These are phyloP conservation scores for Peribatodes rhomboidaria DNA, from an alignment of 2,888 invertebrate genomes.

Conservation along the genomic window DNA sequence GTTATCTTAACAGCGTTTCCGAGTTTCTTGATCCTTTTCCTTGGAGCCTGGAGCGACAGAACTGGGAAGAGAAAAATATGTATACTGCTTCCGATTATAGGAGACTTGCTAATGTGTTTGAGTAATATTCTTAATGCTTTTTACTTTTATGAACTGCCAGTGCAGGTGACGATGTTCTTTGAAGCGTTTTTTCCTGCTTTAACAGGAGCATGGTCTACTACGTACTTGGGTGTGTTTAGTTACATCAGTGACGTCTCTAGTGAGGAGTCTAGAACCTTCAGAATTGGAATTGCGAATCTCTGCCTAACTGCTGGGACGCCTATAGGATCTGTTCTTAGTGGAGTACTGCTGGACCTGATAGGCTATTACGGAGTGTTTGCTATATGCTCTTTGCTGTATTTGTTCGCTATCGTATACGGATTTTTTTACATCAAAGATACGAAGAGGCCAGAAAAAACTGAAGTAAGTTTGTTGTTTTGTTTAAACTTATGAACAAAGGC, in stretches of 20 bases:
- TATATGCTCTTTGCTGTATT: conserved; percentile 72
- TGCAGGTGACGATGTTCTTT: conserved; percentile 81
- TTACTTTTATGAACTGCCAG: conserved; percentile 83
- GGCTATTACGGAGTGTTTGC: conserved; percentile 85
- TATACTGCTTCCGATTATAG: conserved; percentile 84
- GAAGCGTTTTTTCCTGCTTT: conserved; percentile 84
- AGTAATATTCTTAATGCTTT: conserved; percentile 84
- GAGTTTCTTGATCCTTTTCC: conserved; percentile 82
- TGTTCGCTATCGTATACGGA: conserved; percentile 78
- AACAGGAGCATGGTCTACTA: conserved; percentile 85
- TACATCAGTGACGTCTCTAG: conserved; percentile 87
- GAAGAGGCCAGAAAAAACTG: conserved; percentile 56
- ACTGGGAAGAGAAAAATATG: conserved; percentile 86
- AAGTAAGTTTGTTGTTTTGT: conserved; percentile 56
- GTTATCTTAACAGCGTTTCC: conserved; percentile 84
- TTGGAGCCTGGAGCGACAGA: conserved; percentile 88
- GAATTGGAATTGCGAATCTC: conserved; percentile 86
- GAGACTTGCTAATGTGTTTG: conserved; percentile 80
- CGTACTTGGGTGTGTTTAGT: conserved; percentile 86
- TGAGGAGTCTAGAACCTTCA: conserved; percentile 84
- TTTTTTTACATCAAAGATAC: conserved; percentile 74
- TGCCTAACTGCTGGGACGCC: conserved; percentile 77
- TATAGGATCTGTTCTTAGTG: conserved; percentile 76
- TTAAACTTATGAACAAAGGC: background rate
- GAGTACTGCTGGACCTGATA: conserved; percentile 69